phyloP scores from a whole-genome alignment of 2,797 vertebrate species.

The Poeciliopsis gracilis region DNA sequence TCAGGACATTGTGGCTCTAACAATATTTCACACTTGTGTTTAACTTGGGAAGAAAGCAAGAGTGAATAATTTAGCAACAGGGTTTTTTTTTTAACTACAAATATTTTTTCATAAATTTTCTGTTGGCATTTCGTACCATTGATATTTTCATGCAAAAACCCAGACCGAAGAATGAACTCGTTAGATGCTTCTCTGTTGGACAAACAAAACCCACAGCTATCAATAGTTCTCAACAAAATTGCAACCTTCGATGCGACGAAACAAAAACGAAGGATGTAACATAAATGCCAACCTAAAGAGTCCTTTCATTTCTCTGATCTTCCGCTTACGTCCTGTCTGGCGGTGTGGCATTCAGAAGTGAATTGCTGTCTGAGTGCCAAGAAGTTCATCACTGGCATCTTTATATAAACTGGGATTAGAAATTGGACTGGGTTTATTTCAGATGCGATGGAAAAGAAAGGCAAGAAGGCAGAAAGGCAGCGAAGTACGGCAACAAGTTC shows the following conservation, averaged over 20 bases:
- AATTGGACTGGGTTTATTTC: no score
- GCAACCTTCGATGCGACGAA: neutral
- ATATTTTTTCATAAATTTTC: neutral
- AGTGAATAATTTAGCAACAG: neutral
- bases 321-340: neutral
- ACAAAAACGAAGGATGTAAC: neutral
- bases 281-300: neutral
- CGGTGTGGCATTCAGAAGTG: neutral
- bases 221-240: no score
- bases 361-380: no score
- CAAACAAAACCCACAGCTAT: neutral
- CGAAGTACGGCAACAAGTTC: no score
- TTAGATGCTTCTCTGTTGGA: neutral
- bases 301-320: neutral
- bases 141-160: neutral
- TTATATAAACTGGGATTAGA: no score
- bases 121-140: neutral
- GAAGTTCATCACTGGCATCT: no score
- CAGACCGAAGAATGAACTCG: neutral
- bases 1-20: conserved; percentile 7
- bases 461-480: no score
- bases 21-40: conserved; percentile 4
- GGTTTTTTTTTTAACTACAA: neutral
- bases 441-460: no score
- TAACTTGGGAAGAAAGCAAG: neutral